These are phyloP conservation scores for Gambelia wislizenii DNA, from an alignment of 2,797 vertebrate species.

Conservation along the genomic window DNA sequence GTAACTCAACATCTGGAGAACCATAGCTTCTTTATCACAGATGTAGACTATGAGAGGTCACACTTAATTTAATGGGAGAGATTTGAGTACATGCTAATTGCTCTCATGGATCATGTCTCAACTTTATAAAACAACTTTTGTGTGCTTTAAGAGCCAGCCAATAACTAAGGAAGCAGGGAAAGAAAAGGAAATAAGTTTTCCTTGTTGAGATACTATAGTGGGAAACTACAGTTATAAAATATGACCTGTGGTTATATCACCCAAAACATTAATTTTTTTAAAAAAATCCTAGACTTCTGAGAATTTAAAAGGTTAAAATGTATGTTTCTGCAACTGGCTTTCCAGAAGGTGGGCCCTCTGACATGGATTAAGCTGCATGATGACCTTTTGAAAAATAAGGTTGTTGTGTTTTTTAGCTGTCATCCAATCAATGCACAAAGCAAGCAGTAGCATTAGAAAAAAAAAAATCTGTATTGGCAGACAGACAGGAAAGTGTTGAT, in stretches of 20 bases:
- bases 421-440: slow-evolving; percentile 67
- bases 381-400: slow-evolving; percentile 78
- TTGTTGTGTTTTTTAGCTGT: slow-evolving; percentile 74
- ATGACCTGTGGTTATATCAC: slow-evolving; percentile 50
- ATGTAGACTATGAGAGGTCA: background rate
- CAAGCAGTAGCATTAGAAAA: slow-evolving; percentile 72
- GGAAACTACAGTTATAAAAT: slow-evolving; percentile 58
- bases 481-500: slow-evolving; percentile 52
- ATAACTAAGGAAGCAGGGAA: slow-evolving; percentile 54
- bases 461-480: slow-evolving; percentile 63
- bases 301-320: slow-evolving; percentile 77
- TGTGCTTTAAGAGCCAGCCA: slow-evolving; percentile 62
- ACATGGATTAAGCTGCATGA: slow-evolving; percentile 71
- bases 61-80: background rate
- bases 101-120: slow-evolving; percentile 35
- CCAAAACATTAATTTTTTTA: slow-evolving; percentile 19
- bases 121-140: slow-evolving; percentile 32
- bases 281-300: slow-evolving; percentile 60
- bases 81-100: background rate
- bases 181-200: slow-evolving; percentile 24
- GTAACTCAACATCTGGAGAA: too few relatives aligned
- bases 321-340: slow-evolving; percentile 67
- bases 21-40: background rate
- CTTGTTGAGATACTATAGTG: slow-evolving; percentile 44
- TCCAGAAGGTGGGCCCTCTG: slow-evolving; percentile 65